phyloP scores from a whole-genome alignment of 2,888 invertebrate species.

The Stenoptilia bipunctidactyla region DNA sequence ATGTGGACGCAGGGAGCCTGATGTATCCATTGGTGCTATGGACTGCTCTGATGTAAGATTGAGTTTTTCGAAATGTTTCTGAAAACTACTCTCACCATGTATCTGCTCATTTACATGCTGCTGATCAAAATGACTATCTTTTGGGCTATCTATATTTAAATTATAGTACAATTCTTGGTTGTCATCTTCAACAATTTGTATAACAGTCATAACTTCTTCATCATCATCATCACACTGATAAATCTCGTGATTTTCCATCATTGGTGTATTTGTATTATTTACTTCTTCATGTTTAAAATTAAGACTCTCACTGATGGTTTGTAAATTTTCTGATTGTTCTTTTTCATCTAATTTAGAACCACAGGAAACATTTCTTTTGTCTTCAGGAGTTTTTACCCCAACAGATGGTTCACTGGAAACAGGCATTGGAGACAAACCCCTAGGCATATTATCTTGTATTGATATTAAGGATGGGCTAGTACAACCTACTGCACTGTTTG shows the following conservation, averaged over 20 bases:
- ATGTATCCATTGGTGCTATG: constrained; percentile 34
- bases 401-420: constrained; percentile 18
- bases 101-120: constrained; percentile 17
- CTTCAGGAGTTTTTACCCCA: not conserved
- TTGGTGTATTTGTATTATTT: not conserved
- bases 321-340: no score
- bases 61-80: constrained; percentile 50
- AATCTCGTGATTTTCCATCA: not conserved
- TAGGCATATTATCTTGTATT: constrained; percentile 6
- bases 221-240: constrained; percentile 41
- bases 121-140: constrained; percentile 15
- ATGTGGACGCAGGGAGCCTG: constrained; percentile 34
- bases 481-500: constrained; percentile 31
- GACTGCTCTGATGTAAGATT: constrained; percentile 30
- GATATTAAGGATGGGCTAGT: not conserved
- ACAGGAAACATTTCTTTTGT: not conserved
- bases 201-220: constrained; percentile 63
- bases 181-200: constrained; percentile 65
- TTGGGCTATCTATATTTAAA: constrained; percentile 46
- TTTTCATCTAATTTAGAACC: no score
- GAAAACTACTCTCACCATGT: constrained; percentile 32
- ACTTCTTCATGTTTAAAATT: no score
- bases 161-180: constrained; percentile 50
- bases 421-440: constrained; percentile 34
- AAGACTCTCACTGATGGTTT: no score